These are phyloP conservation scores for Monoplex corrugatus DNA, from an alignment of 2,888 invertebrate genomes.

Conservation along the genomic window DNA sequence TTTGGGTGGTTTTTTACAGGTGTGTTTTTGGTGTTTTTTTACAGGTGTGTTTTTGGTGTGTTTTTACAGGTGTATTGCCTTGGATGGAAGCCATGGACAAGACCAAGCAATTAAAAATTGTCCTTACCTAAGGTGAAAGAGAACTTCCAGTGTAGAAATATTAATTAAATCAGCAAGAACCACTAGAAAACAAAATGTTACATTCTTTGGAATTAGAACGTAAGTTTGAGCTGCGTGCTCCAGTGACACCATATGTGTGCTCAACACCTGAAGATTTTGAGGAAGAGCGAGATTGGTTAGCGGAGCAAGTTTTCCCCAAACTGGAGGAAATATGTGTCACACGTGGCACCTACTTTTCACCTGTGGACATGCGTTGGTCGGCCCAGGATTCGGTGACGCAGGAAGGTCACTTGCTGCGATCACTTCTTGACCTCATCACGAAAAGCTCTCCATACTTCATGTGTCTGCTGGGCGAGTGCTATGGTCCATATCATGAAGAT, in stretches of 20 bases:
- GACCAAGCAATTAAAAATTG: no score
- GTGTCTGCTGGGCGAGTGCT: slow-evolving; percentile 78
- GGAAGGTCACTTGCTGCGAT: slow-evolving; percentile 68
- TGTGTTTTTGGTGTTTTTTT: no score
- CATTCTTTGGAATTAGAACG: not conserved
- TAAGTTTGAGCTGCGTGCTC: slow-evolving; percentile 66
- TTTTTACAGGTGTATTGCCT: no score
- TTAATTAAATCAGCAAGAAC: no score
- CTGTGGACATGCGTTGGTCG: slow-evolving; percentile 76
- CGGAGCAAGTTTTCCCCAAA: slow-evolving; percentile 72
- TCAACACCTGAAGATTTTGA: slow-evolving; percentile 73
- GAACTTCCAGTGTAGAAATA: no score
- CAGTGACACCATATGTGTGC: slow-evolving; percentile 72
- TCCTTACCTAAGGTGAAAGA: no score
- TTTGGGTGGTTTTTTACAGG: no score
- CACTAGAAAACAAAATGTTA: slow-evolving; percentile 3
- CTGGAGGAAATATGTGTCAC: slow-evolving; percentile 68
- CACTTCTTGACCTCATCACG: slow-evolving; percentile 71
- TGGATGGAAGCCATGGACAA: no score
- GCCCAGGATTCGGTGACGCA: slow-evolving; percentile 65
- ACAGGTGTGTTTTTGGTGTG: no score
- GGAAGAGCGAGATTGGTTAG: slow-evolving; percentile 68
- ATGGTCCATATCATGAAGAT: slow-evolving; percentile 69
- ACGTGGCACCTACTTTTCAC: slow-evolving; percentile 74
- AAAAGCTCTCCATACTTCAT: slow-evolving; percentile 77